These are phyloP conservation scores for Benitochromis conjunctus DNA, from an alignment of 2,113 vertebrate genomes.

Conservation along the genomic window DNA sequence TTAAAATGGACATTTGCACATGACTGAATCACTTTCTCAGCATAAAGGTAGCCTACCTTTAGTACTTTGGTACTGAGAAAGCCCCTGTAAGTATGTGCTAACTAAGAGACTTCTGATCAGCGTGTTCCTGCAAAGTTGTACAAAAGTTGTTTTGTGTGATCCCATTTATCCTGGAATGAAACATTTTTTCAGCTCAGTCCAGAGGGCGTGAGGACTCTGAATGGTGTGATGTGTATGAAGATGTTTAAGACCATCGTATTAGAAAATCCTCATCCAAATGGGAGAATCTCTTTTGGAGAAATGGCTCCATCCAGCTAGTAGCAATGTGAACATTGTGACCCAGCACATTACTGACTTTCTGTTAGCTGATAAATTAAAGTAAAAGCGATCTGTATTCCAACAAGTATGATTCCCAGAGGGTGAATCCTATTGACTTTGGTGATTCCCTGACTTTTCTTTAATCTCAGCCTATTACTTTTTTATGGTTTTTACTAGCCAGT, in stretches of 20 bases:
- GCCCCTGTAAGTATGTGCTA: neutral
- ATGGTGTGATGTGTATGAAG: neutral
- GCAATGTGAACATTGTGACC: too few species aligned
- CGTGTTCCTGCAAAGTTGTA: neutral
- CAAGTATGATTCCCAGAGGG: fast-evolving
- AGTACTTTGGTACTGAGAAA: neutral
- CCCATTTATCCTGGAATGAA: neutral
- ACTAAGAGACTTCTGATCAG: neutral
- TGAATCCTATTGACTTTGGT: neutral
- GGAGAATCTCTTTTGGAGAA: too few species aligned
- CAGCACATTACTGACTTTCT: neutral
- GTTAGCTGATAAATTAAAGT: fast-evolving
- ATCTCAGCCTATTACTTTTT: neutral
- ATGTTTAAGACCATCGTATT: neutral
- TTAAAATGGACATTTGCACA: neutral
- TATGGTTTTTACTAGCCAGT: neutral
- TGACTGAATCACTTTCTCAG: neutral
- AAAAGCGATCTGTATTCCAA: fast-evolving
- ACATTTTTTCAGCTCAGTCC: neutral
- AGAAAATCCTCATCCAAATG: fast-evolving
- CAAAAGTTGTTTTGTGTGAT: neutral
- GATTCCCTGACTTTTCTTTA: neutral
- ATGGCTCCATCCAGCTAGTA: too few species aligned
- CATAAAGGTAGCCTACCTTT: neutral
- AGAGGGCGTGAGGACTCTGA: neutral